Evolutionary conservation across 2,888 invertebrate species (phyloP), one percentile per base, ranked within the genome.

Genomic region (Phragmatobia fuliginosa): DNA sequence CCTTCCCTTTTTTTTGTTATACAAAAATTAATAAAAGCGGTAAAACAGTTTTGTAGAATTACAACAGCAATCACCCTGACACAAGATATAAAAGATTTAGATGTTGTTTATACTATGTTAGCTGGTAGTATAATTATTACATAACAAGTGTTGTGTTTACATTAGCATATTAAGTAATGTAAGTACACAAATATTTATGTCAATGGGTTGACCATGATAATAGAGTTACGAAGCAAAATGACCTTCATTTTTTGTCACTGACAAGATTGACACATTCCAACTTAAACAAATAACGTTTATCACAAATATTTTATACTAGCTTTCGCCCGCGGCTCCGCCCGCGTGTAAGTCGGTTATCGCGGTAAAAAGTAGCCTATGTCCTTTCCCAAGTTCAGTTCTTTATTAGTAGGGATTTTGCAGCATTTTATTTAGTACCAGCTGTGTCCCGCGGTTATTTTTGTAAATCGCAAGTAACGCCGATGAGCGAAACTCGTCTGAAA

Each of bases 201-300:
- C 28, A 75, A 66, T 60, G 73, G 75, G 77, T 83, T 80, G 73
- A 70, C 71, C 73, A 73, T 71, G 64, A 41, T 28, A 8, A 25
- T n/a, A 76, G 67, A 78, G 68, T 75, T 78, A 74, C 62, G 58
- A 75, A 72, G 63, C 66, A 76, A 80, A 74, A 84, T 85, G 82
- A 83, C 84, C 76, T 73, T 81, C 65, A 70, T 63, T 72, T 76
- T 71, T 71, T 76, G 72, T 76, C 80, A 73, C 78, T 77, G 31
- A 56, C 52, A 21, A 25, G 18, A 32, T 16, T 31, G 21, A 56
- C 28, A 28, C 14, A 28, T 52, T 49, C 25, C 52, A 25, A 11
- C 5, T 56, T 11, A 2, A 25, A 52, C 49, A 52, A 52, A 52
- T 11, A 52, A 25, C 7, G 21, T 45, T 45, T 45, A 45, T 21